Evolutionary conservation across 2,797 vertebrate genomes (phyloP), one percentile per base, ranked within the genome.

Genomic region (Pteronotus mesoamericanus): DNA sequence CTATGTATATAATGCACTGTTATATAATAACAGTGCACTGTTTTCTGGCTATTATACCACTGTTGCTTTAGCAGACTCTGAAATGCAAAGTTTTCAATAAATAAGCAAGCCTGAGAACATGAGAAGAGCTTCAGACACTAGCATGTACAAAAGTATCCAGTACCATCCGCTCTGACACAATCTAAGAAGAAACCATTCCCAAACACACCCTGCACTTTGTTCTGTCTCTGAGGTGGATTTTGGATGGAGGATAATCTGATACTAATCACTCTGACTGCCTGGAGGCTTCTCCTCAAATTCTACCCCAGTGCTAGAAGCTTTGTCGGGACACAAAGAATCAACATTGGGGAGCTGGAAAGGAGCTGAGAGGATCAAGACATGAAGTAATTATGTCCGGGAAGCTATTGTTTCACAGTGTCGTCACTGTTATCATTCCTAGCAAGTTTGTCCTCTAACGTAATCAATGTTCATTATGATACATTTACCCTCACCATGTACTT

Each of bases 21-120:
- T n/a, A n/a, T n/a, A n/a, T n/a, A n/a, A n/a, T n/a, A n/a, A n/a
- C n/a, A n/a, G n/a, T n/a, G n/a, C n/a, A n/a, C n/a, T n/a, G 39
- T 64, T 75, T 92, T 68, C 59, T 7, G 53, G 34, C 22, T 59
- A 55, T 29, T 75, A 26, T 1, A 79, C 24, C 21, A 71, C 29
- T 42, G 89, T 16, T 69, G 34, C 42, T 57, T 80, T n/a, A 85
- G 19, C 21, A 64, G 42, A 86, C 16, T 89, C 39, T 68, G 21
- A 95, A 89, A 53, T 86, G 32, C 18, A 57, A 90, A 59, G 8
- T 57, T 92, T 61, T 34, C 90, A 94, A 84, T 59, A 64, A 89
- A 51, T 48, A 88, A 93, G 29, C 6, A 69, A 77, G 46, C 48
- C 66, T 77, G 37, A 71, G 83, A 79, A 59, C 6, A 44, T 0